phyloP scores from a whole-genome alignment of 2,113 vertebrate genomes.

The Salvator merianae region DNA sequence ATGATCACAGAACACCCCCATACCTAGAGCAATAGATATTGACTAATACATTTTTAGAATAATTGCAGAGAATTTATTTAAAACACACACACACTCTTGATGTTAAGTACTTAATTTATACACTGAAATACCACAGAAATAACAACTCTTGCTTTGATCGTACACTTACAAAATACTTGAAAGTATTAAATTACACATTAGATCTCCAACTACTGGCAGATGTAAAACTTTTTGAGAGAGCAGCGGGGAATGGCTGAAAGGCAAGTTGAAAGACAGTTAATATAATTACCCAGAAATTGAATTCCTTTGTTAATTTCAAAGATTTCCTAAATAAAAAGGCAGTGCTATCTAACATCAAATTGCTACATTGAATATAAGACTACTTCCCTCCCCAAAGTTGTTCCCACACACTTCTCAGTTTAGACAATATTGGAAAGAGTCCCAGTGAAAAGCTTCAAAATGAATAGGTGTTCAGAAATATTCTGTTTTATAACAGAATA shows the following conservation, averaged over 20 bases:
- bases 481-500: neutral
- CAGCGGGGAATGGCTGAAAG: conserved; percentile 13
- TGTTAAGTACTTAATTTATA: conserved; percentile 58
- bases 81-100: neutral
- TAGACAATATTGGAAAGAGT: conserved; percentile 19
- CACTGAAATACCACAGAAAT: conserved; percentile 49
- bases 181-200: conserved; percentile 66
- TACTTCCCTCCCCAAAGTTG: conserved; percentile 42
- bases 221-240: conserved; percentile 51
- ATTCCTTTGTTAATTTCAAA: conserved; percentile 62
- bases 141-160: conserved; percentile 65
- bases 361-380: too few species aligned
- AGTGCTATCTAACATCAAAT: conserved; percentile 39
- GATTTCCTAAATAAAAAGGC: conserved; percentile 32
- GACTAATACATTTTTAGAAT: neutral
- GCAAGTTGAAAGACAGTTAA: conserved; percentile 62
- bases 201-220: conserved; percentile 62
- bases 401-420: conserved; percentile 23
- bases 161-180: conserved; percentile 66
- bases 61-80: neutral
- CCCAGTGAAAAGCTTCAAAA: neutral
- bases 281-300: conserved; percentile 62
- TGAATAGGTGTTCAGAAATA: neutral
- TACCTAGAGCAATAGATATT: neutral
- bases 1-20: neutral